These are phyloP conservation scores for Agelas oroides DNA, from an alignment of 37 sponge, comb jelly and placozoan species.

Conservation along the genomic window DNA sequence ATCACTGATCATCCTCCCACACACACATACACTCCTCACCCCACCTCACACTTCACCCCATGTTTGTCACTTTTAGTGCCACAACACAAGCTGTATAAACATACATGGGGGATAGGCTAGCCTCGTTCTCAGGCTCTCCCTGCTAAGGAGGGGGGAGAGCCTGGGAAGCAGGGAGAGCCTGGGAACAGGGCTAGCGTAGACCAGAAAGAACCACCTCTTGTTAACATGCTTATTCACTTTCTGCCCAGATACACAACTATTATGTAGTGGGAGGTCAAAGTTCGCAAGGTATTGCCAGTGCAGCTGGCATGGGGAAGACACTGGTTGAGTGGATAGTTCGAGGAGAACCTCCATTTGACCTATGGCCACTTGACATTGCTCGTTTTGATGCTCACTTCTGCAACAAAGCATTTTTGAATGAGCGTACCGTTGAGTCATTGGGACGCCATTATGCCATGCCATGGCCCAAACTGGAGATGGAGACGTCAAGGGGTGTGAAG, in stretches of 20 bases:
- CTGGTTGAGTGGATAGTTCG: constrained; percentile 81
- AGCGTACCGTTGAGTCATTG: constrained; percentile 35
- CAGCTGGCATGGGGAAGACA: constrained; percentile 75
- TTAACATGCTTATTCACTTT: neutral
- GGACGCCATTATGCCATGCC: constrained; percentile 37
- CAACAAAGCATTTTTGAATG: constrained; percentile 32
- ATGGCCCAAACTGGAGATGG: constrained; percentile 47
- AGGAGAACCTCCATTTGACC: constrained; percentile 53
- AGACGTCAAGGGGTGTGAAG: constrained; percentile 25
- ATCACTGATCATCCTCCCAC: too few species aligned
- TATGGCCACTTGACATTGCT: constrained; percentile 52
- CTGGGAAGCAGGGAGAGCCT: too few species aligned
- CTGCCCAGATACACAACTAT: constrained; percentile 52
- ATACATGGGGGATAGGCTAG: too few species aligned
- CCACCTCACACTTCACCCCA: too few species aligned
- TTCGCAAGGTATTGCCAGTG: constrained; percentile 78
- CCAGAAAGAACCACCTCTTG: too few species aligned
- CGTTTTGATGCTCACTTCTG: constrained; percentile 32
- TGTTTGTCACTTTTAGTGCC: too few species aligned
- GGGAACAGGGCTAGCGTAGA: too few species aligned
- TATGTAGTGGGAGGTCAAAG: constrained; percentile 79
- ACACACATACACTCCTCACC: neutral
- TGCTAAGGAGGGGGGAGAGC: too few species aligned
- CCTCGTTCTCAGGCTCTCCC: too few species aligned
- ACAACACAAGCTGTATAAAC: neutral